phyloP scores from a whole-genome alignment of 2,797 vertebrate genomes.

The Catostomus latipinnis region DNA sequence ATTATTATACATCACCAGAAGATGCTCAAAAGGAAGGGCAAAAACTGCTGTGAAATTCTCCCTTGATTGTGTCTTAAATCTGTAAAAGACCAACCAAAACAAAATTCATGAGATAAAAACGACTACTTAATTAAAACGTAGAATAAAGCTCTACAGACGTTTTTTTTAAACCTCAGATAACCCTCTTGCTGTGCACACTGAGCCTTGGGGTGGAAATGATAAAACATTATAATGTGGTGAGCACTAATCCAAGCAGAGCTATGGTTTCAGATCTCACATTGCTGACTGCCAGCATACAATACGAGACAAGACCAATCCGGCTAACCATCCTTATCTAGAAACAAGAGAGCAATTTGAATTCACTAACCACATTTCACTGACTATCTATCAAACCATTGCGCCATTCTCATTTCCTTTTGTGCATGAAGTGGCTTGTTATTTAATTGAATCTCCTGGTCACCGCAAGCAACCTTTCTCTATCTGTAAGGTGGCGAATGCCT shows the following conservation, averaged over 20 bases:
- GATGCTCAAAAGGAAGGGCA: slow-evolving; percentile 70
- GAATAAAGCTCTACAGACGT: neutral
- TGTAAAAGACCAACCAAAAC: slow-evolving; percentile 58
- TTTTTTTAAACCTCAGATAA: slow-evolving; percentile 17
- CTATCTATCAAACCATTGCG: slow-evolving; percentile 34
- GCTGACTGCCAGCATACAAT: slow-evolving; percentile 7
- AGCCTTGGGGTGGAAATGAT: slow-evolving; percentile 10
- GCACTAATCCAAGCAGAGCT: slow-evolving; percentile 35
- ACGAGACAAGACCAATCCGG: slow-evolving; percentile 8
- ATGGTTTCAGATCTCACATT: slow-evolving; percentile 31
- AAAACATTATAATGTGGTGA: slow-evolving; percentile 28
- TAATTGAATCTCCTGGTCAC: slow-evolving; percentile 26
- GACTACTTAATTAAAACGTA: neutral
- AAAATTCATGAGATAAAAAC: neutral
- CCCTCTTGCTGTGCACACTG: slow-evolving; percentile 1
- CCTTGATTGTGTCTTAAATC: slow-evolving; percentile 79
- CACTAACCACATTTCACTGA: slow-evolving; percentile 21
- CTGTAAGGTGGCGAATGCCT: slow-evolving; percentile 53
- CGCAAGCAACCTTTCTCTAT: slow-evolving; percentile 58
- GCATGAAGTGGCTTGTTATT: slow-evolving; percentile 57
- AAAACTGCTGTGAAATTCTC: slow-evolving; percentile 63
- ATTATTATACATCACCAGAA: slow-evolving; percentile 80
- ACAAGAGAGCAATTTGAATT: neutral
- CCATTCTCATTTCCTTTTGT: slow-evolving; percentile 59
- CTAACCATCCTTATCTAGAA: slow-evolving; percentile 33